phyloP scores from a whole-genome alignment of 2,797 vertebrate species.

The Nannoperca obscura region DNA sequence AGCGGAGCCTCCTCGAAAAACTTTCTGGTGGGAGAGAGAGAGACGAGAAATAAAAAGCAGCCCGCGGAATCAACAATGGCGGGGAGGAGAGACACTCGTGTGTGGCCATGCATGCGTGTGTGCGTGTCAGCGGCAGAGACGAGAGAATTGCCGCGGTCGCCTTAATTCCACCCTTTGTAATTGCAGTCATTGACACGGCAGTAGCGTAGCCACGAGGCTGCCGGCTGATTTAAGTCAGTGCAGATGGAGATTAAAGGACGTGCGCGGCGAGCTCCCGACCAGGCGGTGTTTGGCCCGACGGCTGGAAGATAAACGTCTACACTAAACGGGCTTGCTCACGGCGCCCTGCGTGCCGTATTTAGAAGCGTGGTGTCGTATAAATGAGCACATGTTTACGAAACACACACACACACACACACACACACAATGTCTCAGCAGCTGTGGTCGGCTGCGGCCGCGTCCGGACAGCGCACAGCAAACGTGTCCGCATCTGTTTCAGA shows the following conservation, averaged over 20 bases:
- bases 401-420: too few relatives aligned
- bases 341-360: slow-evolving; percentile 57
- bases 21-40: slow-evolving; percentile 82
- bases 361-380: slow-evolving; percentile 57
- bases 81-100: slow-evolving; percentile 24
- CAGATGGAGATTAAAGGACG: slow-evolving; percentile 65
- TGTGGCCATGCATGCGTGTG: slow-evolving; percentile 51
- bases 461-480: slow-evolving; percentile 62
- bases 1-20: slow-evolving; percentile 92
- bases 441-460: slow-evolving; percentile 49
- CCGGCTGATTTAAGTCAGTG: slow-evolving; percentile 60
- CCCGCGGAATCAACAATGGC: neutral
- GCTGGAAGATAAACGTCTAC: slow-evolving; percentile 57
- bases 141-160: slow-evolving; percentile 74
- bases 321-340: slow-evolving; percentile 48
- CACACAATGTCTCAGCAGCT: slow-evolving; percentile 66
- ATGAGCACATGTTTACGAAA: slow-evolving; percentile 63
- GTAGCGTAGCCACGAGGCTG: slow-evolving; percentile 63
- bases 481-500: slow-evolving; percentile 66
- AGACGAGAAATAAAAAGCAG: slow-evolving; percentile 22
- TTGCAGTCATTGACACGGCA: slow-evolving; percentile 75
- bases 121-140: slow-evolving; percentile 56
- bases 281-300: slow-evolving; percentile 45
- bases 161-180: slow-evolving; percentile 76
- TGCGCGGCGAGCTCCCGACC: slow-evolving; percentile 45